Conservation (phyloP, 2,113 vertebrate genomes). For the Gymnobelideus leadbeateri region DNA sequence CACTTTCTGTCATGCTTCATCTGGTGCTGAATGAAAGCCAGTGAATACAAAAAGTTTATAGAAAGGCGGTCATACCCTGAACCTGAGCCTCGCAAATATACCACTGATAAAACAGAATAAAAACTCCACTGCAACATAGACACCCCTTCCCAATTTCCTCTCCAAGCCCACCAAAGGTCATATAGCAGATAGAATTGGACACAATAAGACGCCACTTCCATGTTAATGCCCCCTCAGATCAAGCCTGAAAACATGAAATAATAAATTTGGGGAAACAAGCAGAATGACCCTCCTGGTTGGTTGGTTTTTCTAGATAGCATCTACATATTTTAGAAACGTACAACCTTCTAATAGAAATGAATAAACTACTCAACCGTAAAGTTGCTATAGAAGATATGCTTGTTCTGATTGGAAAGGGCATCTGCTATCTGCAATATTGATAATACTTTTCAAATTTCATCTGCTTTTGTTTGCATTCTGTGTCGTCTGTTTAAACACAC, state of each 20-base stretch:
- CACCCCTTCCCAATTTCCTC: conserved; percentile 66
- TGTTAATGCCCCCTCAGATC: conserved; percentile 86
- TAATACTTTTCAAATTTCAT: conserved; percentile 99
- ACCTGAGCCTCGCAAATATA: conserved; percentile 49
- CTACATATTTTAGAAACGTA: conserved; percentile 95
- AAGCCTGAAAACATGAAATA: conserved; percentile 86
- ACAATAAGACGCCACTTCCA: conserved; percentile 84
- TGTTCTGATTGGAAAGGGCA: conserved; percentile 99
- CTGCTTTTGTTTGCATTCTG: conserved; percentile 99
- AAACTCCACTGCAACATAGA: conserved; percentile 49
- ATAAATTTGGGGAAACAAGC: conserved; percentile 92
- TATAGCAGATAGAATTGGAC: conserved; percentile 84
- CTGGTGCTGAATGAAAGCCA: background rate
- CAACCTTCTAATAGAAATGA: conserved; percentile 99
- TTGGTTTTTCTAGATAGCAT: conserved; percentile 91
- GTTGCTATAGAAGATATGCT: conserved; percentile 98
- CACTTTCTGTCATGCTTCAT: fast-evolving
- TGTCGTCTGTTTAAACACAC: conserved; percentile 99
- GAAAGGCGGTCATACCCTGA: conserved; percentile 55
- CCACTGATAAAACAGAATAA: conserved; percentile 34
- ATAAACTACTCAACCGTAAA: conserved; percentile 99
- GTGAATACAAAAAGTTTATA: background rate
- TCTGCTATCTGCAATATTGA: conserved; percentile 99
- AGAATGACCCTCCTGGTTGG: conserved; percentile 91
- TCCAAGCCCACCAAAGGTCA: conserved; percentile 85